Evolutionary conservation across 2,113 vertebrate genomes (phyloP).

Genomic region (Silurus glanis): DNA sequence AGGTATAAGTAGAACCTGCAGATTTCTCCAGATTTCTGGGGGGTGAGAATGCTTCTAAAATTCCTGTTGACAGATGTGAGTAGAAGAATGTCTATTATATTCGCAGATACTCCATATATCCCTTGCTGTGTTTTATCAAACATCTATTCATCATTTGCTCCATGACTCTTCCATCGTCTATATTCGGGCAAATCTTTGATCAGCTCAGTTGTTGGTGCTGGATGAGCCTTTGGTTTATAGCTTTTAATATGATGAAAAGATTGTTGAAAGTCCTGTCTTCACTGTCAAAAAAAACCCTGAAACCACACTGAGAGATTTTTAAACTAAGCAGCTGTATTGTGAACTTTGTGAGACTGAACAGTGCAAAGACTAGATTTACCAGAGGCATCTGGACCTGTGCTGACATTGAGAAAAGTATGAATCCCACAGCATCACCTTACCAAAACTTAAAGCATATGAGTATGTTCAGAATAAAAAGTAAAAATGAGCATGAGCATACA

Average conservation of each 20-base stretch:
- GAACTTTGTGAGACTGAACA: constrained; percentile 8
- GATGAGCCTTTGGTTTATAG: constrained; percentile 14
- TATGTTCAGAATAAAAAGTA: constrained; percentile 18
- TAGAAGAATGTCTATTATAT: neutral
- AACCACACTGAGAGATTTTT: constrained; percentile 10
- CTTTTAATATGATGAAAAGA: constrained; percentile 26
- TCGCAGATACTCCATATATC: neutral
- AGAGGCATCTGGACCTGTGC: constrained; percentile 48
- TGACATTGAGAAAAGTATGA: constrained; percentile 28
- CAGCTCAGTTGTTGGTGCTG: constrained; percentile 22
- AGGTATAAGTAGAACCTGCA: neutral
- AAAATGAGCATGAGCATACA: constrained; percentile 37
- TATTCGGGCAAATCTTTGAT: neutral
- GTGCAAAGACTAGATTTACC: constrained; percentile 16
- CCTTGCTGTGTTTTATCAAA: neutral
- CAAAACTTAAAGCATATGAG: constrained; percentile 19
- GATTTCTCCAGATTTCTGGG: neutral
- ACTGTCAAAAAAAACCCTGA: constrained; percentile 14
- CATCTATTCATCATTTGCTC: constrained; percentile 12
- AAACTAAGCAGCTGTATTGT: constrained; percentile 11
- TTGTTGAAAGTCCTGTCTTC: constrained; percentile 20
- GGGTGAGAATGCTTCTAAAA: neutral
- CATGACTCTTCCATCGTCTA: neutral
- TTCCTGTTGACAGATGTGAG: constrained; percentile 20
- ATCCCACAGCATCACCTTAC: constrained; percentile 29